These are phyloP conservation scores for Lasioglossum zephyrum DNA, from an alignment of 2,888 invertebrate species.

Conservation along the genomic window DNA sequence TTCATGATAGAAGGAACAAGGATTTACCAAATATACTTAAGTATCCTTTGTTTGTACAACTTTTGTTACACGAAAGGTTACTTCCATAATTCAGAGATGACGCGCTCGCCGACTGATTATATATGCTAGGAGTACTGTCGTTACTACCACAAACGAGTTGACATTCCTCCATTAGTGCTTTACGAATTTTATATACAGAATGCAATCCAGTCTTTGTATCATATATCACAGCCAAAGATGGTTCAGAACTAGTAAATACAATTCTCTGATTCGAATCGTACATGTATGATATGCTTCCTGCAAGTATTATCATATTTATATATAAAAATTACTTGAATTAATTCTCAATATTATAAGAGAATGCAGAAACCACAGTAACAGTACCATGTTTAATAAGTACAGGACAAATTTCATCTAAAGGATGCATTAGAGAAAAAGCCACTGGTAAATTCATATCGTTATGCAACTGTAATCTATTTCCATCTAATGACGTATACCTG, in stretches of 20 bases:
- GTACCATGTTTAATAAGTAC: constrained; percentile 89
- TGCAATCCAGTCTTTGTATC: constrained; percentile 92
- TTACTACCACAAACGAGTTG: constrained; percentile 86
- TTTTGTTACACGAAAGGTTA: constrained; percentile 75
- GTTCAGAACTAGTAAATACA: constrained; percentile 91
- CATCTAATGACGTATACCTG: constrained; percentile 77
- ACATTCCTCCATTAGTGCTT: constrained; percentile 90
- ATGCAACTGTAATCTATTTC: constrained; percentile 74
- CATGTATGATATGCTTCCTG: constrained; percentile 83
- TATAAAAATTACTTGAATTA: constrained; percentile 7
- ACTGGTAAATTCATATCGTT: constrained; percentile 87
- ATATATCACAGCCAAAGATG: constrained; percentile 93
- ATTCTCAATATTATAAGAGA: constrained; percentile 6
- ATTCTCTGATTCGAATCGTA: constrained; percentile 87
- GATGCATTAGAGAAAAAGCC: constrained; percentile 94
- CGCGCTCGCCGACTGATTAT: constrained; percentile 75
- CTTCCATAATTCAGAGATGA: constrained; percentile 75
- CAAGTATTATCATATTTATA: constrained; percentile 36
- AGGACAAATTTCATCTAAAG: constrained; percentile 95
- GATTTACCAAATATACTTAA: constrained; percentile 79
- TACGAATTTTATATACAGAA: constrained; percentile 92
- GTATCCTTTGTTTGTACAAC: constrained; percentile 74
- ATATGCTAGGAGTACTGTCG: constrained; percentile 77
- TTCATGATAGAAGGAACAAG: neutral
- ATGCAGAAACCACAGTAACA: constrained; percentile 18